Evolutionary conservation across 2,797 vertebrate genomes (phyloP), one percentile per base, ranked within the genome.

Genomic region (Salmo trutta): DNA sequence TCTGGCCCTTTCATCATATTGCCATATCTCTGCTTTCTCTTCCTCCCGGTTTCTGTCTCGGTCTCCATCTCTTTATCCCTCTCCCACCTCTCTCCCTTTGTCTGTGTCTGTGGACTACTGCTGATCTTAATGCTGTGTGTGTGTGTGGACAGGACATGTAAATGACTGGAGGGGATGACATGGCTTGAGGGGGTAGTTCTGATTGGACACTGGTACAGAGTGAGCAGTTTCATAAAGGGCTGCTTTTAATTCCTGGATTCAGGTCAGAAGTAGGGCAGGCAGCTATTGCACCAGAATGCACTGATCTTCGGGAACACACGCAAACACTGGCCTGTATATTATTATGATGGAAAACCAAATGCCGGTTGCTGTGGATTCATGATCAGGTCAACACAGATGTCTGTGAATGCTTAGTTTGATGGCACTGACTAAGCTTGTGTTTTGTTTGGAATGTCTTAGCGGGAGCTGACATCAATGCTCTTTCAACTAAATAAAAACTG

Each of bases 161-260:
- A 88, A 73, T 89, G 85, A 88, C 81, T 83, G 71, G 81, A 79
- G 70, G 77, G 85, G 85, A 82, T 47, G 41, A 47, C 41, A 12
- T 10, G 76, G 33, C 80, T 86, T 74, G 81, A 81, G 19, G 73
- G 79, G 79, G 86, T 83, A 79, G 85, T 86, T 87, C 85, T 87
- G 88, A 91, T 86, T 87, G 88, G 83, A 90, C 82, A 85, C 85
- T 88, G 86, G 82, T 74, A 82, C 10, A 12, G 41, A 47, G 75
- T 82, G n/a, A 19, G 27, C 3, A 29, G 29, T 81, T 80, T 77
- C 76, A 82, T 75, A 80, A 77, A 79, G 74, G 81, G 75, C 79
- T 87, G 87, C 81, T 90, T 90, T 88, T 85, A 85, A 89, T 90
- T 91, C 80, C 75, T 67, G 27, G 84, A 88, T 91, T 88, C 72